phyloP scores from a whole-genome alignment of 2,888 invertebrate species.

The Dryomyza anilis region DNA sequence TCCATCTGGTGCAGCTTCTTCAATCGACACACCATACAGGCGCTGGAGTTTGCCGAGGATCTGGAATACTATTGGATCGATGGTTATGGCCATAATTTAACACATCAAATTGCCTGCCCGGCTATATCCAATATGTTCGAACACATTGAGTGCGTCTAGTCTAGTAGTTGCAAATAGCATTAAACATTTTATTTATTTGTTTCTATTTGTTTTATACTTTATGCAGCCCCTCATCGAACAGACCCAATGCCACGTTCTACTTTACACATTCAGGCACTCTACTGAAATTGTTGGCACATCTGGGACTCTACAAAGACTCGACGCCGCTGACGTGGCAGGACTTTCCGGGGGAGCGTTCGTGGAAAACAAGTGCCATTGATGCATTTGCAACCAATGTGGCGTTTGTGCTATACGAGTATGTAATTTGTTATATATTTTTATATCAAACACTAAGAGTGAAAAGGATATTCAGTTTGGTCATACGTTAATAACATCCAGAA shows the following conservation, averaged over 20 bases:
- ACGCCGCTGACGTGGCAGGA: slow-evolving; percentile 66
- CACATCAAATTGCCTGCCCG: slow-evolving; percentile 77
- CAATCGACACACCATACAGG: slow-evolving; percentile 66
- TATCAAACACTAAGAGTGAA: too few relatives aligned
- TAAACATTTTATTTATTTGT: neutral
- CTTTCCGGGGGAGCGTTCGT: slow-evolving; percentile 63
- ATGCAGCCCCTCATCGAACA: slow-evolving; percentile 45
- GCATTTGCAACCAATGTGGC: slow-evolving; percentile 81
- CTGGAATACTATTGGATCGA: slow-evolving; percentile 81
- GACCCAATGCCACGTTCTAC: slow-evolving; percentile 68
- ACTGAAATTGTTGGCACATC: slow-evolving; percentile 74
- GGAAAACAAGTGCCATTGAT: slow-evolving; percentile 72
- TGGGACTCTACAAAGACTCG: slow-evolving; percentile 75
- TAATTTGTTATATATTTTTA: slow-evolving; percentile 34
- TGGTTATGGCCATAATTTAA: slow-evolving; percentile 78
- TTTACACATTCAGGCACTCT: slow-evolving; percentile 85
- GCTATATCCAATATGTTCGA: slow-evolving; percentile 73
- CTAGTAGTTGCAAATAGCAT: neutral
- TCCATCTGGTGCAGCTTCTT: slow-evolving; percentile 85
- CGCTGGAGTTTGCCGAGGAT: slow-evolving; percentile 77
- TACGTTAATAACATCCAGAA: too few relatives aligned
- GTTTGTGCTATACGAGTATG: slow-evolving; percentile 75
- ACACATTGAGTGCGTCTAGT: slow-evolving; percentile 68
- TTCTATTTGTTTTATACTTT: too few relatives aligned
- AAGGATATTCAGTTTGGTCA: too few relatives aligned